phyloP scores from a whole-genome alignment of 1,140 invertebrate genomes.

The Bombus polaris region DNA sequence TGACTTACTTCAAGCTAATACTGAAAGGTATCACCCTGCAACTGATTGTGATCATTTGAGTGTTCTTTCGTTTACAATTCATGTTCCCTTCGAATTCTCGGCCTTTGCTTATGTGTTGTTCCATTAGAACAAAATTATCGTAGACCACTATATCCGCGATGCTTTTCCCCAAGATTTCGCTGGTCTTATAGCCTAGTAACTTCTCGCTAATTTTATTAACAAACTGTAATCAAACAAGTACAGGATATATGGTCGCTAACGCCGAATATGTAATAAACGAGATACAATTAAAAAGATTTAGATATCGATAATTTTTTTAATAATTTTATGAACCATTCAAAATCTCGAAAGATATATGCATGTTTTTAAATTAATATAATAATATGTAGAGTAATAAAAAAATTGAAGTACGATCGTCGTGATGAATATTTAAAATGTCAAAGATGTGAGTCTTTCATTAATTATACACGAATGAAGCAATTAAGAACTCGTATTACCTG shows the following conservation, averaged over 20 bases:
- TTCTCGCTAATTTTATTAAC: constrained; percentile 91
- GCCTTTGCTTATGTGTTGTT: constrained; percentile 87
- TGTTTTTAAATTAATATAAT: not conserved
- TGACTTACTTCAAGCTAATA: constrained; percentile 44
- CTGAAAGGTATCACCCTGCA: constrained; percentile 89
- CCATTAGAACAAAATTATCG: constrained; percentile 85
- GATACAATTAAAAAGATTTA: not conserved
- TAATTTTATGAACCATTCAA: not conserved
- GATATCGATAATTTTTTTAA: not conserved
- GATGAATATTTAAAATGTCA: not conserved
- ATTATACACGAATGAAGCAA: not conserved
- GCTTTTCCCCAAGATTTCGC: constrained; percentile 90
- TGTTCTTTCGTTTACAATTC: constrained; percentile 90
- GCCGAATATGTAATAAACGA: not conserved
- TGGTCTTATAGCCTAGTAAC: constrained; percentile 88
- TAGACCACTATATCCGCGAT: constrained; percentile 85
- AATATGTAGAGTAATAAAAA: not conserved
- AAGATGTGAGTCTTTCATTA: no score
- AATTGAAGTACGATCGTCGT: not conserved
- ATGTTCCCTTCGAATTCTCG: constrained; percentile 94
- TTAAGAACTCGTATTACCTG: constrained; percentile 84
- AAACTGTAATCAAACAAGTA: constrained; percentile 85
- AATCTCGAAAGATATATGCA: not conserved
- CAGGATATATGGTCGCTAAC: not conserved
- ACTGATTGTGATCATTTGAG: constrained; percentile 90